Evolutionary conservation across 1,140 invertebrate species (phyloP).

Genomic region (Drosophila parvula): DNA sequence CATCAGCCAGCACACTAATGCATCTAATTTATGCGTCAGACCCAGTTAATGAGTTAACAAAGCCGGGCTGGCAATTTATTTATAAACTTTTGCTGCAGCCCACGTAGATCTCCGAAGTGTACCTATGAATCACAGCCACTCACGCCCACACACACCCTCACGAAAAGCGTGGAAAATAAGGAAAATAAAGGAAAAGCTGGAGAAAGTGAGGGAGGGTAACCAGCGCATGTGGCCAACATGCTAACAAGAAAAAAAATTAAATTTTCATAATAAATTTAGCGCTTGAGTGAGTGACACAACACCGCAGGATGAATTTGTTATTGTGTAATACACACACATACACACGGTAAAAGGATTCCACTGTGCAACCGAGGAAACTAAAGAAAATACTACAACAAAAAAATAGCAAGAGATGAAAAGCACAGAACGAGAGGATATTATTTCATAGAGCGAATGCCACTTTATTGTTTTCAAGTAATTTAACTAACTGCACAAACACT

Average conservation of each 20-base stretch:
- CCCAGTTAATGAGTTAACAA: conserved; percentile 38
- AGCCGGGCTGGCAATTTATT: conserved; percentile 34
- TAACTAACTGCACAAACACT: conserved; percentile 65
- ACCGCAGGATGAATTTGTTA: conserved; percentile 60
- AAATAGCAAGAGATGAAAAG: background rate
- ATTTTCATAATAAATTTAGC: conserved; percentile 76
- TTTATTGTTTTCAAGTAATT: conserved; percentile 83
- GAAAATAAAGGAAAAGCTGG: background rate
- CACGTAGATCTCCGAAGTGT: conserved; percentile 37
- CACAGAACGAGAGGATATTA: conserved; percentile 47
- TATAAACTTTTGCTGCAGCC: conserved; percentile 31
- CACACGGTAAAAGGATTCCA: conserved; percentile 3
- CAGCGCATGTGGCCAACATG: conserved; percentile 27
- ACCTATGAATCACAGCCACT: conserved; percentile 33
- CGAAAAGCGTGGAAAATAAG: background rate
- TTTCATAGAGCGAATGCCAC: conserved; percentile 72
- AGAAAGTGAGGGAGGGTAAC: conserved; percentile 1
- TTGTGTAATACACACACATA: conserved; percentile 1
- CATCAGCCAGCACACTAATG: conserved; percentile 22
- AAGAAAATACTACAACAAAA: conserved; percentile 13
- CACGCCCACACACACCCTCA: conserved; percentile 12
- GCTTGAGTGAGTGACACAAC: conserved; percentile 50
- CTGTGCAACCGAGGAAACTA: conserved; percentile 1
- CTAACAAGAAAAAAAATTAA: conserved; percentile 61
- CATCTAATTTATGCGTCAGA: conserved; percentile 31